Evolutionary conservation across 2,888 invertebrate species (phyloP).

Genomic region (Rhingia rostrata): DNA sequence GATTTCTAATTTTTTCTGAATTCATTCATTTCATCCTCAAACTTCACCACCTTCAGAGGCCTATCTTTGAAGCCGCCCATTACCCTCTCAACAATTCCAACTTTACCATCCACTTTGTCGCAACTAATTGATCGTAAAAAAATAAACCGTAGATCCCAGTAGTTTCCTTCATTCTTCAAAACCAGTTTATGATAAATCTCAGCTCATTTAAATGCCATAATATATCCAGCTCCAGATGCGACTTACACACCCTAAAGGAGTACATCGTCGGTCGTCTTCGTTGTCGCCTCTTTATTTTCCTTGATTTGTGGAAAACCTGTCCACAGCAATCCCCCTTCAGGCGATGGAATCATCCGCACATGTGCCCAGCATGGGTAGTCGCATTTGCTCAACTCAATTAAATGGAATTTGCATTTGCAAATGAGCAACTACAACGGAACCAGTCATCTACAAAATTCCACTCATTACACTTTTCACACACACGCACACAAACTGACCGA

Average conservation of each 20-base stretch:
- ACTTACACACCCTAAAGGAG: slow-evolving; percentile 42
- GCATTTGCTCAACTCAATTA: slow-evolving; percentile 61
- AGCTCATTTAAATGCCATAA: slow-evolving; percentile 55
- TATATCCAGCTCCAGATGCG: background rate
- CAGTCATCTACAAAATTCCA: slow-evolving; percentile 47
- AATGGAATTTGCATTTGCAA: slow-evolving; percentile 51
- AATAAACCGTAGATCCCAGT: slow-evolving; percentile 22
- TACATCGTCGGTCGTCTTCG: slow-evolving; percentile 4
- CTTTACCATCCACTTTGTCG: slow-evolving; percentile 31
- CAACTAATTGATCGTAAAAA: slow-evolving; percentile 49
- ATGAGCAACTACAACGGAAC: slow-evolving; percentile 57
- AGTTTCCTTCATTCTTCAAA: slow-evolving; percentile 18
- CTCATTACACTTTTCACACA: slow-evolving; percentile 16
- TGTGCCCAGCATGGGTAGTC: background rate
- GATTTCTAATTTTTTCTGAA: no score
- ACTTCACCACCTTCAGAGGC: slow-evolving; percentile 1
- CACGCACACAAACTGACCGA: no score
- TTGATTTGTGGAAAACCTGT: slow-evolving; percentile 41
- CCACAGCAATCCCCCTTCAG: slow-evolving; percentile 17
- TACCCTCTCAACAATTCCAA: slow-evolving; percentile 32
- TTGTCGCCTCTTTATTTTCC: slow-evolving; percentile 1
- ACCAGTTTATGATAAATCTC: slow-evolving; percentile 61
- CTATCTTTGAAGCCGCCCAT: slow-evolving; percentile 1
- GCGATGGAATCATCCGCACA: slow-evolving; percentile 29
- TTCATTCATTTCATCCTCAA: background rate